Conservation (phyloP, 2,113 vertebrate genomes). For the Chloropsis cyanopogon region DNA sequence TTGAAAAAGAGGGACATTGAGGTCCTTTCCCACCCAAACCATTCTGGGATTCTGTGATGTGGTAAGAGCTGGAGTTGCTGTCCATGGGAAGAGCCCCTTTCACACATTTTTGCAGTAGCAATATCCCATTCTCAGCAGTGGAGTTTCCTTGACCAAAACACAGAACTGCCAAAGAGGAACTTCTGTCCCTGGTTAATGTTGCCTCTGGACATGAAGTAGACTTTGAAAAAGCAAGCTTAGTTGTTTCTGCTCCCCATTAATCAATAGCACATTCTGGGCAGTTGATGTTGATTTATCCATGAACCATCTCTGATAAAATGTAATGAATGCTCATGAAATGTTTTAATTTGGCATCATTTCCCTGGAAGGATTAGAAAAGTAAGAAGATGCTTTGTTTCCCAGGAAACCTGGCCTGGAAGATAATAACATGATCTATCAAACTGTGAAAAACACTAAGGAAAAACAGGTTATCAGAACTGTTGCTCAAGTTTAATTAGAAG, state of each 20-base stretch:
- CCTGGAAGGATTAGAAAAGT: conserved; percentile 6
- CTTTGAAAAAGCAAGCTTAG: neutral
- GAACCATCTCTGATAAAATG: neutral
- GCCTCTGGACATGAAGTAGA: neutral
- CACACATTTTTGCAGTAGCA: neutral
- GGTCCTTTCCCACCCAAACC: neutral
- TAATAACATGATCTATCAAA: neutral
- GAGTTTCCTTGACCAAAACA: neutral
- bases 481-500: conserved; percentile 23
- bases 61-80: neutral
- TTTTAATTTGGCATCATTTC: conserved; percentile 19
- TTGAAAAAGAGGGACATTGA: rapidly evolving
- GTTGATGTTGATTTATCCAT: neutral
- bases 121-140: neutral
- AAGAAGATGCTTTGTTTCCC: conserved; percentile 28
- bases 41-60: neutral
- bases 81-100: neutral
- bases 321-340: neutral
- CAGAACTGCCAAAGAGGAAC: neutral
- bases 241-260: neutral
- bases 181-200: neutral
- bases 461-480: conserved; percentile 5
- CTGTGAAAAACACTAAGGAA: neutral
- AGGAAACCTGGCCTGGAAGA: conserved; percentile 9
- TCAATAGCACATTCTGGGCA: neutral